Evolutionary conservation across 2,797 vertebrate genomes (phyloP), one percentile per base, ranked within the genome.

Genomic region (Allobates femoralis): DNA sequence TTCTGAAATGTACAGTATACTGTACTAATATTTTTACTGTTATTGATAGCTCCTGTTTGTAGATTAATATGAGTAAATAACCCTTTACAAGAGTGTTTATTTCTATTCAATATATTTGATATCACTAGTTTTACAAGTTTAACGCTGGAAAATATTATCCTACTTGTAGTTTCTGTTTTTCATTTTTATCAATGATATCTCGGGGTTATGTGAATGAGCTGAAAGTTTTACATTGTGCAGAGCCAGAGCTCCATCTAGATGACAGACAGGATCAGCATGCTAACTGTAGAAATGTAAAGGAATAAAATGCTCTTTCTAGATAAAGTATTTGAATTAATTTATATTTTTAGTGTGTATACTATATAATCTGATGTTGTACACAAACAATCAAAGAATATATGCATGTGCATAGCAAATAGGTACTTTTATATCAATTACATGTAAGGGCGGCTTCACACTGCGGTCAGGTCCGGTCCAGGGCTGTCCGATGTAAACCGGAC

Each of bases 241-340:
- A 67, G 75, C 46, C 30, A 79, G 62, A 69, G 83, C 83, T 78
- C 83, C 83, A 85, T 79, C 83, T 85, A 85, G 74, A 51, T 56
- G 62, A n/a, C 83, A 85, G 58, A 37, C 11, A 37, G 8, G 6
- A 50, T 50, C 71, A 74, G 41, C 41, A 74, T 73, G 69, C 23
- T 74, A 26, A 16, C 12, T 74, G 71, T 16, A 16, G 41, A 74
- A 50, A n/a, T 46, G 23, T 73, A 37, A 11, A 71, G 34, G 21
- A 41, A 21, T 37, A n/a, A 12, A 23, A 69, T 34, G 67, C 18
- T 41, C 7, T 69, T 41, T n/a, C 12, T n/a, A 73, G 10, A 41
- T 46, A 46, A 46, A 46, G 1, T 5, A 41, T 46, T 14, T 4
- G 15, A 46, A 12, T 16, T 46, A 73, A 0, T 0, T 12, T 50